Evolutionary conservation across 37 sponge, comb jelly and placozoan species (phyloP), one percentile per base, ranked within the genome.

Genomic region (Beroe forskalii): DNA sequence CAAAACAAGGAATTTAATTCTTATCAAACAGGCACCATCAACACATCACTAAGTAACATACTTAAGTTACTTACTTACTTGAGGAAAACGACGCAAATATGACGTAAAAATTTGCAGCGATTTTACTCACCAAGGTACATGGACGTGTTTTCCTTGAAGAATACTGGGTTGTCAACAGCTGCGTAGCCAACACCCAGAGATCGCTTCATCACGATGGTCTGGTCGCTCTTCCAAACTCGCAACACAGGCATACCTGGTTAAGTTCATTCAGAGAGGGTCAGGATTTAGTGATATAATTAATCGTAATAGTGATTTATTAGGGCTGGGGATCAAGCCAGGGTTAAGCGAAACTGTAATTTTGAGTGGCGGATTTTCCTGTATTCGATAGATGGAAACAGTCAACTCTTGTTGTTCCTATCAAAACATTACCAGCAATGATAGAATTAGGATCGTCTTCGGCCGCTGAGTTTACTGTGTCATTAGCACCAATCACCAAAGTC

Each of bases 361-460:
- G n/a, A n/a, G n/a, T n/a, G n/a, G n/a, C n/a, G n/a, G n/a, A n/a
- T n/a, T n/a, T n/a, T n/a, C n/a, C n/a, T n/a, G n/a, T n/a, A n/a
- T n/a, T n/a, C n/a, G n/a, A n/a, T n/a, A n/a, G n/a, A n/a, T n/a
- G n/a, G n/a, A n/a, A n/a, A n/a, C n/a, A n/a, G n/a, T n/a, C n/a
- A n/a, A n/a, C n/a, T n/a, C n/a, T n/a, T n/a, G n/a, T n/a, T n/a
- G n/a, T n/a, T n/a, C n/a, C n/a, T n/a, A n/a, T n/a, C n/a, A n/a
- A n/a, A n/a, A n/a, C n/a, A n/a, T n/a, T n/a, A 31, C 97, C 97
- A 48, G 97, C 97, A 89, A 97, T 97, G 91, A 95, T 92, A 12
- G 97, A 97, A 92, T 97, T 97, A 24, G 97, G 97, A 41, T 97
- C 97, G 42, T 97, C 97, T 32, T 93, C 89, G 40, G 97, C 97